Percentiles rank a stretch among this genome's conserved stretches.
Evolutionary conservation across 2,797 vertebrate genomes (phyloP).

Genomic region (Fundulus diaphanus): DNA sequence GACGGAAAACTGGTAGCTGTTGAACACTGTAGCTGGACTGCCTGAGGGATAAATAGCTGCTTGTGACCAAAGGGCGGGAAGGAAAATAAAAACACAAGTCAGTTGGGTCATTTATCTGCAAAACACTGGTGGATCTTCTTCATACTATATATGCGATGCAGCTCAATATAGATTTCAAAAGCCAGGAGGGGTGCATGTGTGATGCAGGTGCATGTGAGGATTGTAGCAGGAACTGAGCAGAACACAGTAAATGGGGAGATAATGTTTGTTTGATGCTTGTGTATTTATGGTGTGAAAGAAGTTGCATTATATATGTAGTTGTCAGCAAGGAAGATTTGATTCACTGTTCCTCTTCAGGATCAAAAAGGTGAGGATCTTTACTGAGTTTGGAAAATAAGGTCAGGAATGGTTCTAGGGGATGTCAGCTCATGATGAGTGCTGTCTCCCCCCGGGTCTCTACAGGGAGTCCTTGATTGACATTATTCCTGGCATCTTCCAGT

Average conservation of each 20-base stretch:
- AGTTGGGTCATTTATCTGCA: slow-evolving; percentile 34
- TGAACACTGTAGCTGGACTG: slow-evolving; percentile 45
- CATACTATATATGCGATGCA: slow-evolving; percentile 22
- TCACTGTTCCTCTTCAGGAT: neutral
- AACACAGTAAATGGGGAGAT: slow-evolving; percentile 18
- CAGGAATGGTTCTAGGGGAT: neutral
- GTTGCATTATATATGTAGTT: slow-evolving; percentile 56
- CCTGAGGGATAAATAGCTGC: slow-evolving; percentile 52
- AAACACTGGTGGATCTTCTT: slow-evolving; percentile 20
- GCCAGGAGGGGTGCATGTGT: slow-evolving; percentile 26
- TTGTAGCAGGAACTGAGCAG: slow-evolving; percentile 18
- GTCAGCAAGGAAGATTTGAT: slow-evolving; percentile 17
- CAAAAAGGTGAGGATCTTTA: neutral
- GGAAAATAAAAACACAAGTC: slow-evolving; percentile 36
- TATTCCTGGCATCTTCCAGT: neutral
- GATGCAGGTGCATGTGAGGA: slow-evolving; percentile 15
- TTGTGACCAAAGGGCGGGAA: slow-evolving; percentile 33
- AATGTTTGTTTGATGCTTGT: slow-evolving; percentile 28
- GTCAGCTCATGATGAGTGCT: slow-evolving; percentile 7
- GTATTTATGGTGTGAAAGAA: slow-evolving; percentile 40
- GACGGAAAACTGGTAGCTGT: slow-evolving; percentile 22
- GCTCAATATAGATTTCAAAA: slow-evolving; percentile 45
- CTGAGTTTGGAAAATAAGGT: neutral
- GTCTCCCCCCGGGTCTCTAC: neutral
- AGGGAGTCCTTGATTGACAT: slow-evolving; percentile 11